Base-by-base conservation (phyloP, 92 coral and sea anemone species). In the Heteractis magnifica region DNA sequence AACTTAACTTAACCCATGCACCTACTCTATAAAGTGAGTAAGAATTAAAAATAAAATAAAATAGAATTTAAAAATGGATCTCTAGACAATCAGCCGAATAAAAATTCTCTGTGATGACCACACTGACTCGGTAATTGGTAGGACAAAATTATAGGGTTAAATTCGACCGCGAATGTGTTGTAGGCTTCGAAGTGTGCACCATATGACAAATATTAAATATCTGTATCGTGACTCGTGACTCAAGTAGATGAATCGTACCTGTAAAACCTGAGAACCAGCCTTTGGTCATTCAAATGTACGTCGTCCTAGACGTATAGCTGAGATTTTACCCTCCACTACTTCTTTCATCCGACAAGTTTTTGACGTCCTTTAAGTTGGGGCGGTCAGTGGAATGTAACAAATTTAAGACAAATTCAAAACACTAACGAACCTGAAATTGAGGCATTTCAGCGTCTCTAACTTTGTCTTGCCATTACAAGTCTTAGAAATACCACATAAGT, bases 261-360 rank as follows among this genome's bases (percentile, higher is more conserved):
- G 78, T 74, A 74, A 74, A 34, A 34, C 44, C 44, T 0, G 44
- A 74, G 56, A 74, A 74, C 78, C 78, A 50, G 81, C 19, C 79
- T 20, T 52, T 65, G 79, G 79, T 76, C 60, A 76, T 76, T 50
- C 81, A 78, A 50, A 26, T 13, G 81, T 78, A 78, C 81, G 26
- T 78, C 55, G 18, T 78, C 26, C 60, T 51, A 51, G 79, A 76
- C 79, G 41, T 74, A 49, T 44, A 74, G 20, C 56, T 74, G 6
- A 74, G 49, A 14, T 74, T 74, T 74, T 14, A 16, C 9, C 13
- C 58, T 13, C 56, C 44, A 19, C 78, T 74, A 14, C 77, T 72
- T 34, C 52, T 72, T 74, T 26, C 56, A 74, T 44, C 55, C 78
- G 78, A 74, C 78, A 49, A 74, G 77, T 5, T 49, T 4, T 44